Base-by-base conservation (phyloP, 1,140 invertebrate genomes). In the Lanistes nyassanus region DNA sequence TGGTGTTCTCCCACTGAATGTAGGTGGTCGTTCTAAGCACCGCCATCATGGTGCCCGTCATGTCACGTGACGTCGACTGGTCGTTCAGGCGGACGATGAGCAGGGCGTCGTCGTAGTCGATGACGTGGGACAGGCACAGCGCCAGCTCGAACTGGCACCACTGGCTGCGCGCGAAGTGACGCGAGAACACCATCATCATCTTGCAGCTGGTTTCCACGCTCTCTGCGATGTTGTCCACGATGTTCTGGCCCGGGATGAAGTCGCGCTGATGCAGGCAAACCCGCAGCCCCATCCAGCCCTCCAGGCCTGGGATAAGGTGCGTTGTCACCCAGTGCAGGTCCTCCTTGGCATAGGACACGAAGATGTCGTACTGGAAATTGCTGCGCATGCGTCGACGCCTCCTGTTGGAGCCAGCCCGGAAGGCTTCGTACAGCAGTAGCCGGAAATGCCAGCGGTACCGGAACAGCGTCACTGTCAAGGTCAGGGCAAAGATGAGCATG, bases 71-170 rank as follows among this genome's bases (percentile, higher is more conserved):
- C 3, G 56, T 29, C 13, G 80, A 71, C 53, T 79, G 66, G 26
- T 80, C 77, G 16, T 78, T 21, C 51, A 77, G 53, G 23, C 80
- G 64, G 2, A 77, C 55, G 16, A 82, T 37, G 9, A 47, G 42
- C 5, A 82, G 31, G 19, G 68, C 26, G 26, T 77, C 66, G 21
- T 64, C 64, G 34, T 74, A 53, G 23, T 65, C 47, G 11, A 81
- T 37, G 9, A 82, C 51, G 42, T 76, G 75, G 21, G 74, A 6
- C 56, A 72, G 70, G 34, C 75, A 79, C 9, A 83, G 82, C 71
- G 91, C 90, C 16, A 91, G 91, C 83, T 85, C 83, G 69, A 82
- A 83, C 47, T 79, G 72, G 67, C 83, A 85, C 84, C 84, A 85
- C 51, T 82, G 66, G 42, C 80, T 82, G 42, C 78, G 68, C 3